A percentile compares a stretch with the other conserved stretches of the same genome.
Evolutionary conservation across 2,797 vertebrate genomes (phyloP).

Genomic region (Apogon hyalosoma): DNA sequence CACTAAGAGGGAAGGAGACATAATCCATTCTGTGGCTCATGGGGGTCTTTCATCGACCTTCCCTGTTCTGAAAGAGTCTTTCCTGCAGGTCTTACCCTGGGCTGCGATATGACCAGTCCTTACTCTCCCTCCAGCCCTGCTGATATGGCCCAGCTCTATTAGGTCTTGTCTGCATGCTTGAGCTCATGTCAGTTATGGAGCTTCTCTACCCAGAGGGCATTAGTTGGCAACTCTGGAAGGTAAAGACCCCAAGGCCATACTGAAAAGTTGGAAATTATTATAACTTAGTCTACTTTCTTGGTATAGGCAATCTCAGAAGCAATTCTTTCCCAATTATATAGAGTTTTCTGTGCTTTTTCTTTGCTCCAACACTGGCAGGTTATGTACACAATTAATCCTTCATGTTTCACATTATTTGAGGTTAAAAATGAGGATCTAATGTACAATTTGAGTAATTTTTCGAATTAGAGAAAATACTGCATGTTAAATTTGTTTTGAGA

Average conservation of each 20-base stretch:
- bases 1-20: conserved; percentile 79
- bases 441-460: conserved; percentile 18
- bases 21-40: conserved; percentile 81
- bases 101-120: conserved; percentile 66
- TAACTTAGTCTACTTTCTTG: conserved; percentile 57
- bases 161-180: conserved; percentile 72
- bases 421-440: conserved; percentile 27
- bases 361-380: conserved; percentile 7
- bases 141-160: conserved; percentile 76
- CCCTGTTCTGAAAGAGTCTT: conserved; percentile 67
- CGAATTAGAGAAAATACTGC: conserved; percentile 42
- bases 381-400: conserved; percentile 12
- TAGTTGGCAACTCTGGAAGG: conserved; percentile 63
- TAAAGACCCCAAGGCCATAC: conserved; percentile 66
- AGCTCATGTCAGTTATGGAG: conserved; percentile 72
- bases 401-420: conserved; percentile 30
- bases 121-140: conserved; percentile 61
- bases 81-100: conserved; percentile 71
- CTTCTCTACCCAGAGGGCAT: conserved; percentile 66
- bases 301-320: conserved; percentile 15
- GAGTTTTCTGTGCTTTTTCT: conserved; percentile 27
- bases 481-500: conserved; percentile 50
- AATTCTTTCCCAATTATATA: conserved; percentile 27
- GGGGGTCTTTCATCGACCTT: conserved; percentile 82
- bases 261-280: conserved; percentile 68